phyloP scores from a whole-genome alignment of 64 coral and sea anemone genomes.

The Stylophora pistillata region DNA sequence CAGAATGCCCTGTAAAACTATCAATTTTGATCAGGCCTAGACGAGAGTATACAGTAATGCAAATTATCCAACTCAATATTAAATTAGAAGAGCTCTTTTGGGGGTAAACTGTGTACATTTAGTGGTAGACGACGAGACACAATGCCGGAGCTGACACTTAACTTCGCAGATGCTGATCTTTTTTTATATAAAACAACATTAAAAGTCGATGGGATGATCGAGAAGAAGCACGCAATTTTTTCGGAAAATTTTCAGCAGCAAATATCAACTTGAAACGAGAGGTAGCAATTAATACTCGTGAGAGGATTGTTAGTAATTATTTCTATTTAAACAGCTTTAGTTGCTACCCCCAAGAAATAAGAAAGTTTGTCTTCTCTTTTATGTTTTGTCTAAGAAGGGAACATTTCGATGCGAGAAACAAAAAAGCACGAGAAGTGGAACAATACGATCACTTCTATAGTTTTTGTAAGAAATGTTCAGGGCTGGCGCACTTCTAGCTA shows the following conservation, averaged over 20 bases:
- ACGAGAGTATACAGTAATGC: conserved; percentile 8
- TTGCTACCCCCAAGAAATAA: background rate
- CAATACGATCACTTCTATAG: too few relatives aligned
- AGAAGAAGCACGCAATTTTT: conserved; percentile 7
- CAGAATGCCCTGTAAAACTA: background rate
- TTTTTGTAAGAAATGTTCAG: too few relatives aligned
- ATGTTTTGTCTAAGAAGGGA: background rate
- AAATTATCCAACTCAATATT: conserved; percentile 32
- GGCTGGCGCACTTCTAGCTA: too few relatives aligned
- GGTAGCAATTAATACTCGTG: conserved; percentile 17
- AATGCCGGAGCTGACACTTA: background rate
- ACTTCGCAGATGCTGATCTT: background rate
- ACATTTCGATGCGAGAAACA: background rate
- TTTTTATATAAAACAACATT: background rate
- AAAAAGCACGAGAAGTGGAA: background rate
- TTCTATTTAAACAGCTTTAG: conserved; percentile 40
- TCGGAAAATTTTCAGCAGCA: background rate
- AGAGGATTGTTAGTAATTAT: conserved; percentile 33
- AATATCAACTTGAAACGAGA: conserved; percentile 30
- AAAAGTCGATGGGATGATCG: background rate
- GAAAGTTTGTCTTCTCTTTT: conserved; percentile 12
- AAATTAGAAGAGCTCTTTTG: conserved; percentile 30
- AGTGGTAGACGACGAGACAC: background rate
- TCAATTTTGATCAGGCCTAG: conserved; percentile 3
- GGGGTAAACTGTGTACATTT: conserved; percentile 21